These are phyloP conservation scores for Erythrocebus patas DNA, from an alignment of 2,113 vertebrate species.

Conservation along the genomic window DNA sequence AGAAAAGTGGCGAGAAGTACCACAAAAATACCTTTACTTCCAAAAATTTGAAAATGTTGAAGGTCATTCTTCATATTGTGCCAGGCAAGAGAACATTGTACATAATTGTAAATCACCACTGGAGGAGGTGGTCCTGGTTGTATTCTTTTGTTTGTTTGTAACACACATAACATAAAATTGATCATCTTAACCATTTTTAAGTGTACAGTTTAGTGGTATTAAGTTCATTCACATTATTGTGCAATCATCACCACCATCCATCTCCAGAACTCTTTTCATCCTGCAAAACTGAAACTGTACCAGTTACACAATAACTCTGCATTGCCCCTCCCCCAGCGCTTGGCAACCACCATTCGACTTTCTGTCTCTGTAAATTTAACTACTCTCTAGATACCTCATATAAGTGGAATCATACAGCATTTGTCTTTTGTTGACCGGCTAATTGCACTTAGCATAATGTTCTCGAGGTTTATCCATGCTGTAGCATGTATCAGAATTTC, in stretches of 20 bases:
- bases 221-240: neutral
- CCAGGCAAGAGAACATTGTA: neutral
- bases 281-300: neutral
- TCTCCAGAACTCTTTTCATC: neutral
- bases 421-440: neutral
- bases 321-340: neutral
- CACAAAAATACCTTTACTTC: constrained; percentile 1
- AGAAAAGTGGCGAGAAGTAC: neutral
- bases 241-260: neutral
- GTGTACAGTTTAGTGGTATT: neutral
- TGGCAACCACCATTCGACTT: neutral
- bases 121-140: neutral
- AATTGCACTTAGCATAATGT: neutral
- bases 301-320: neutral
- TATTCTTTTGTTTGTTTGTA: neutral
- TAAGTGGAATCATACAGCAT: neutral
- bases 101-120: neutral
- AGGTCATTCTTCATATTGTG: neutral
- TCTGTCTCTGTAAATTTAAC: neutral
- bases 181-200: neutral
- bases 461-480: neutral
- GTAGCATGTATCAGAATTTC: neutral
- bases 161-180: neutral
- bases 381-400: neutral
- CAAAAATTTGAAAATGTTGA: neutral